Conservation (phyloP, 2,113 vertebrate genomes). For the Clarias magur region DNA sequence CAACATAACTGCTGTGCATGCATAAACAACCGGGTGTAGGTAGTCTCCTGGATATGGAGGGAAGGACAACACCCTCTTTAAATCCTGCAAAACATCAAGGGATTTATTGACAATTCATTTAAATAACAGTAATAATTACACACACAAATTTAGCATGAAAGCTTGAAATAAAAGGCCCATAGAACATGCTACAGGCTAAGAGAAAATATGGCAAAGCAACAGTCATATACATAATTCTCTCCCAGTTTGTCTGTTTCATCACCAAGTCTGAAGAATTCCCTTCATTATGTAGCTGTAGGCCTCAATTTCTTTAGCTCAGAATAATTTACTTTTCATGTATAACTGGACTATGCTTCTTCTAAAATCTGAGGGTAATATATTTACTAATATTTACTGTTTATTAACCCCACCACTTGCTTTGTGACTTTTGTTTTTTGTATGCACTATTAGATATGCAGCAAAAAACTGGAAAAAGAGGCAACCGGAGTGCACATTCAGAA, state of each 20-base stretch:
- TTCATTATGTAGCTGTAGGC: conserved; percentile 38
- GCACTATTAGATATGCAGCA: neutral
- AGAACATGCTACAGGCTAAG: neutral
- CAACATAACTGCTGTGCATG: conserved; percentile 94
- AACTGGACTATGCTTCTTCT: neutral
- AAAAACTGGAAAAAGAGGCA: neutral
- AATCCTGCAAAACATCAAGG: conserved; percentile 77
- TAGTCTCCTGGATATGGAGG: conserved; percentile 91
- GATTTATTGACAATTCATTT: neutral
- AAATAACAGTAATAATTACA: neutral
- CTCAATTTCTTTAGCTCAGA: conserved; percentile 33
- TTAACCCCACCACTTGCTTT: conserved; percentile 6
- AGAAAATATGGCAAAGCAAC: conserved; percentile 30
- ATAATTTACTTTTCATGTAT: neutral
- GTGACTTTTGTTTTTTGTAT: neutral
- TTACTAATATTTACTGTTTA: conserved; percentile 6
- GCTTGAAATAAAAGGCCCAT: neutral
- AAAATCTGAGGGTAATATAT: neutral
- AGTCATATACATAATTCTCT: conserved; percentile 45
- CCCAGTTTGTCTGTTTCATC: conserved; percentile 48
- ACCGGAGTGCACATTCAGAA: neutral
- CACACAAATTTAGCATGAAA: neutral
- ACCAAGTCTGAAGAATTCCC: conserved; percentile 38
- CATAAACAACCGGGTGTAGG: conserved; percentile 97
- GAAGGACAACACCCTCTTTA: conserved; percentile 89